Evolutionary conservation across 2,888 invertebrate genomes (phyloP).

Genomic region (Taenaris catops): DNA sequence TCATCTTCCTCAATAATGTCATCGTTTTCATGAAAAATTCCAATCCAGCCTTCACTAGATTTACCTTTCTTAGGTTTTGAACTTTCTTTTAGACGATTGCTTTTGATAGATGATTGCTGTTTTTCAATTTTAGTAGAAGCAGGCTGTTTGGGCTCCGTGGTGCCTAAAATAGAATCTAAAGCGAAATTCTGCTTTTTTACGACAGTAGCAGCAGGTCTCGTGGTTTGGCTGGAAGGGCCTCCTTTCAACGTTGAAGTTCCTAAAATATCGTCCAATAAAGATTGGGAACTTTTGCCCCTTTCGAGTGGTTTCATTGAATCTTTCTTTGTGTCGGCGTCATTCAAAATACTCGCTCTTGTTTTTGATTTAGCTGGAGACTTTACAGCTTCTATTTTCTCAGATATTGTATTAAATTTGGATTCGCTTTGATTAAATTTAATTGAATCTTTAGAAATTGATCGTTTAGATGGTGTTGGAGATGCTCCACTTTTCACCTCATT

Average conservation of each 20-base stretch:
- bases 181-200: constrained; percentile 54
- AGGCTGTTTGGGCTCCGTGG: constrained; percentile 41
- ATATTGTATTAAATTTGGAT: constrained; percentile 29
- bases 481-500: constrained; percentile 2
- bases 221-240: constrained; percentile 30
- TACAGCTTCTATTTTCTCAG: constrained; percentile 27
- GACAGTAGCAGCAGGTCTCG: constrained; percentile 36
- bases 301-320: constrained; percentile 41
- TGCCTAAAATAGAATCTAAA: constrained; percentile 53
- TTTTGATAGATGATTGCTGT: constrained; percentile 31
- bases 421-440: constrained; percentile 37
- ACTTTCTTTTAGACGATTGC: constrained; percentile 37
- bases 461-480: constrained; percentile 42
- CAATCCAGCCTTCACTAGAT: constrained; percentile 63
- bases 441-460: constrained; percentile 48
- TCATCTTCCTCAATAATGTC: constrained; percentile 40
- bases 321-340: constrained; percentile 41
- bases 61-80: constrained; percentile 40
- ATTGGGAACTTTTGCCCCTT: constrained; percentile 63
- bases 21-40: constrained; percentile 60
- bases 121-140: constrained; percentile 34
- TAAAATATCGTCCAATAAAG: constrained; percentile 76
- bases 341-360: constrained; percentile 40
- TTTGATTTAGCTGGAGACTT: constrained; percentile 53
- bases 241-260: constrained; percentile 61